phyloP scores from a whole-genome alignment of 2,113 vertebrate genomes.

The Grammomys surdaster region DNA sequence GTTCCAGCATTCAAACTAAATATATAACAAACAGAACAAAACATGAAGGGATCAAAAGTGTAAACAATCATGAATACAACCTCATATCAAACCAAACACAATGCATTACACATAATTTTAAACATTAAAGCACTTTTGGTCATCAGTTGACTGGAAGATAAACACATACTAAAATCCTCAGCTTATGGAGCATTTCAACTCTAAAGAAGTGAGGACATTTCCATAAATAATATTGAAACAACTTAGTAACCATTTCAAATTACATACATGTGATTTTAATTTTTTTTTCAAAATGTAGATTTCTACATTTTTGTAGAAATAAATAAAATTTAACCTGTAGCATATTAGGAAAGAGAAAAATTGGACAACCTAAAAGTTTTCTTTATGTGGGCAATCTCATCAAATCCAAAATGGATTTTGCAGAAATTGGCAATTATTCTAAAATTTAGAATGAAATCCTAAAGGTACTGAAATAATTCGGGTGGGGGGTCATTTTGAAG shows the following conservation, averaged over 20 bases:
- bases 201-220: not conserved
- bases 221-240: not conserved
- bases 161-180: not conserved
- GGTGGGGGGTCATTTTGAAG: not conserved
- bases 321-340: not conserved
- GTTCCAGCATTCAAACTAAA: not conserved
- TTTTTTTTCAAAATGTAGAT: not conserved
- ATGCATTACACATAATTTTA: conserved; percentile 1
- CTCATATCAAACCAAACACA: not conserved
- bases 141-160: not conserved
- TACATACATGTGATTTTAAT: not conserved
- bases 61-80: not conserved
- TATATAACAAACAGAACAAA: not conserved
- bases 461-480: not conserved
- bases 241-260: not conserved
- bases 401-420: not conserved
- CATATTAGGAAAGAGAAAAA: not conserved
- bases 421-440: not conserved
- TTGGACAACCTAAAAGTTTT: not conserved
- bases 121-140: not conserved
- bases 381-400: not conserved
- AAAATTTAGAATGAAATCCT: not conserved
- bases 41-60: not conserved
- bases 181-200: not conserved
- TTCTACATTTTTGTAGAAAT: not conserved